Conservation (phyloP, 2,888 invertebrate genomes). For the Brachylomia viminalis region DNA sequence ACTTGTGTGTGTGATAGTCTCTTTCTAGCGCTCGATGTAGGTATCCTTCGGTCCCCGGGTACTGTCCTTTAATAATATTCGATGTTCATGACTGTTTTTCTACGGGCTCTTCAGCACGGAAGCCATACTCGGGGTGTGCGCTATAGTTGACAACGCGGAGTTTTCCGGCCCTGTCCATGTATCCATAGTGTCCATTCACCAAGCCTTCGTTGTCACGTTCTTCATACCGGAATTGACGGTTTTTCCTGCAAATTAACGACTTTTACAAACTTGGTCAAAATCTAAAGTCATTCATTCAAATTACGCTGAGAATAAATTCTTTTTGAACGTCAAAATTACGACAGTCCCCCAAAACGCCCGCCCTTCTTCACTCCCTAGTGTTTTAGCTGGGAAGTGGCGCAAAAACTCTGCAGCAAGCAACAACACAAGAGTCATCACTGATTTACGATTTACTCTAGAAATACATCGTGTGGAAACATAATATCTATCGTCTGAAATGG, state of each 20-base stretch:
- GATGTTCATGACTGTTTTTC: conserved; percentile 64
- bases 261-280: no score
- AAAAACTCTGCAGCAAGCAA: no score
- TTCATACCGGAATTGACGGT: conserved; percentile 95
- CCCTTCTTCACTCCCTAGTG: no score
- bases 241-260: conserved; percentile 92
- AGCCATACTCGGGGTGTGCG: conserved; percentile 93
- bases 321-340: no score
- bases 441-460: no score
- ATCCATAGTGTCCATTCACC: conserved; percentile 95
- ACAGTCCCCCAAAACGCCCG: no score
- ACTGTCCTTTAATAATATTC: conserved; percentile 2
- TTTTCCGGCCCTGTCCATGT: conserved; percentile 94
- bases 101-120: conserved; percentile 89
- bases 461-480: no score
- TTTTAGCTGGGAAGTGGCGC: no score
- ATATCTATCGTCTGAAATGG: no score
- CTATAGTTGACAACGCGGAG: conserved; percentile 94
- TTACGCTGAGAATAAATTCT: no score
- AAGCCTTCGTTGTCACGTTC: conserved; percentile 94
- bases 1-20: background rate
- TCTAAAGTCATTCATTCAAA: no score
- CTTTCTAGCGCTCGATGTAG: background rate
- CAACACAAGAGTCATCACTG: no score
- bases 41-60: background rate